Evolutionary conservation across 2,888 invertebrate genomes (phyloP), one percentile per base, ranked within the genome.

Genomic region (Pecten maximus): DNA sequence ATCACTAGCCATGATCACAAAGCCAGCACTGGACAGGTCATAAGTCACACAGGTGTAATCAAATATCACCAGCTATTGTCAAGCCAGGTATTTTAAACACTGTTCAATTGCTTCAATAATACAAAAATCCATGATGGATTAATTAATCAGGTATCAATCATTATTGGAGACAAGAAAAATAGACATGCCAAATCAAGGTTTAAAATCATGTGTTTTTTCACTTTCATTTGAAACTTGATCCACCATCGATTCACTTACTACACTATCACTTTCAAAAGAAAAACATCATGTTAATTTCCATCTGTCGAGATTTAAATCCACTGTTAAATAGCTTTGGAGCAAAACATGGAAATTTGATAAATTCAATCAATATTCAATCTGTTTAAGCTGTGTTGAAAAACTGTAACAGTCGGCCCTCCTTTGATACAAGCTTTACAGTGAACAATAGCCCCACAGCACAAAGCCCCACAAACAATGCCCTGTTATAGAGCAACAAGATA

Each of bases 231-330:
- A 87, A 91, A 91, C 87, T 35, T 88, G 90, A 91, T 89, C 39
- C 91, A 87, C 35, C 39, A 44, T 74, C 89, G 89, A 89, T 86
- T n/a, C 89, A 90, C 90, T 91, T 91, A 89, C 90, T 74, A 91
- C 91, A 89, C 60, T 91, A 91, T 91, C 91, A 35, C 54, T 90
- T 91, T 90, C 91, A 91, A 91, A 91, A 89, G 87, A 88, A 89
- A 89, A 54, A 88, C 89, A 90, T 87, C 89, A 88, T 88, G 88
- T 86, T 88, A 89, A 88, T 88, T 90, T 90, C 87, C 88, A 90
- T 90, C 91, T 91, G 91, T 91, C 91, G 89, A 90, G 89, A 74
- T 87, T 91, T 87, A 90, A 91, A 91, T 90, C 90, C 90, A 91
- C 90, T 88, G 60, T 91, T 89, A 91, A 91, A 91, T 91, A 88